Conservation (phyloP, 2,113 vertebrate species). For the Bos indicus region DNA sequence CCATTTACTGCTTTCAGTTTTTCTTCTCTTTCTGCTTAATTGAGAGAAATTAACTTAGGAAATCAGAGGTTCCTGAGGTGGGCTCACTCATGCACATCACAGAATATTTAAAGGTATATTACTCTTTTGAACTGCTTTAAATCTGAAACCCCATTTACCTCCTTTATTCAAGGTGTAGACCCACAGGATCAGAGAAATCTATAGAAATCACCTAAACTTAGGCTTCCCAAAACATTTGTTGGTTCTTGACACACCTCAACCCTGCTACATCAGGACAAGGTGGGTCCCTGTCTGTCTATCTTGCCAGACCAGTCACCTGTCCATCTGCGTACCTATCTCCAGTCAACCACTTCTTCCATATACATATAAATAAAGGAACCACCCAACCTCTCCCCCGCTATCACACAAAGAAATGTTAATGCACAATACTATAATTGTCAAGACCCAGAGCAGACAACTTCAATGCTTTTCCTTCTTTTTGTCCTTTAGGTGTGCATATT, state of each 20-base stretch:
- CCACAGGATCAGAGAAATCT: background rate
- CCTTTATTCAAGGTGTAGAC: background rate
- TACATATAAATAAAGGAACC: background rate
- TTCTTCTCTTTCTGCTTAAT: background rate
- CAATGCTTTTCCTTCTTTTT: background rate
- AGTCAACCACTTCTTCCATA: background rate
- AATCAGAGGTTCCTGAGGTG: background rate
- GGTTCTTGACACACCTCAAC: background rate
- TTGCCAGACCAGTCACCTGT: background rate
- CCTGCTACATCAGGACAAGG: background rate
- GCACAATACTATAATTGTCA: background rate
- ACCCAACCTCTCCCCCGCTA: background rate
- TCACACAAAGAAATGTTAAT: background rate
- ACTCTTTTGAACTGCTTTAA: background rate
- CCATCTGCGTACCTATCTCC: background rate
- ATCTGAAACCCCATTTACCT: background rate
- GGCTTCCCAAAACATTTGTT: background rate
- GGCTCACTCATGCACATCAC: background rate
- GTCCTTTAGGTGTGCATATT: background rate
- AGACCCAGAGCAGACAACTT: background rate
- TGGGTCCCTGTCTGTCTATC: background rate
- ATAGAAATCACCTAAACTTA: background rate
- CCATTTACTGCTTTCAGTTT: background rate
- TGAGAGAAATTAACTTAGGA: background rate
- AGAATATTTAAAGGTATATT: background rate